These are phyloP conservation scores for Popillia japonica DNA, from an alignment of 1,140 invertebrate species.

Conservation along the genomic window DNA sequence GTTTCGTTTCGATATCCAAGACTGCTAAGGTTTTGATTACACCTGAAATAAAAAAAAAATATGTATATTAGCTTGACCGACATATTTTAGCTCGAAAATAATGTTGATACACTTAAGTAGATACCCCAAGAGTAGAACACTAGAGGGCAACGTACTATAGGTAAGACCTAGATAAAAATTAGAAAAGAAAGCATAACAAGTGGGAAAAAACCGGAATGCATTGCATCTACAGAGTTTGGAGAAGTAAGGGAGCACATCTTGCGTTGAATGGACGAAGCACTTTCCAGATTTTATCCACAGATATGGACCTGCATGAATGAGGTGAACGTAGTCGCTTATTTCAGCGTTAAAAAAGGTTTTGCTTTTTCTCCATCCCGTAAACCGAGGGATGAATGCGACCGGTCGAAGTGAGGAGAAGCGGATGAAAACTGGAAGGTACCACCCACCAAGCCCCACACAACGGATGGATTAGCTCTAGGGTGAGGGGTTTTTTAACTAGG, in stretches of 20 bases:
- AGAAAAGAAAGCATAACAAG: not conserved
- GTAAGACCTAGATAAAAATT: not conserved
- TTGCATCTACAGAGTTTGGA: not conserved
- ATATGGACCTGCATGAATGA: not conserved
- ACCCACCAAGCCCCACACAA: not conserved
- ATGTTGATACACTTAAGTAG: too few species aligned
- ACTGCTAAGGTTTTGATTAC: conserved; percentile 82
- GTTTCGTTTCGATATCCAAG: conserved; percentile 87
- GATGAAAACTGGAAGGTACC: not conserved
- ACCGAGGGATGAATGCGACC: not conserved
- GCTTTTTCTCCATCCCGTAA: not conserved
- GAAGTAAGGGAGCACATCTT: not conserved
- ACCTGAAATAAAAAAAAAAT: conserved; percentile 70
- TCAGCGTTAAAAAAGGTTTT: not conserved
- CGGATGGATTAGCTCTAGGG: not conserved
- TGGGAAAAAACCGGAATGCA: not conserved
- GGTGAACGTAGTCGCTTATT: not conserved
- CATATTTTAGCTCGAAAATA: too few species aligned
- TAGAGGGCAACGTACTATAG: not conserved
- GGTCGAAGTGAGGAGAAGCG: not conserved
- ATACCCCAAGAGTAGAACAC: not conserved
- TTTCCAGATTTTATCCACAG: conserved; percentile 11
- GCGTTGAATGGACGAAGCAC: conserved; percentile 1
- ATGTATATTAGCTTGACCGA: not conserved
- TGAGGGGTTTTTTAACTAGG: not conserved